phyloP scores from a whole-genome alignment of 1,140 invertebrate genomes.

The Amphibalanus amphitrite region DNA sequence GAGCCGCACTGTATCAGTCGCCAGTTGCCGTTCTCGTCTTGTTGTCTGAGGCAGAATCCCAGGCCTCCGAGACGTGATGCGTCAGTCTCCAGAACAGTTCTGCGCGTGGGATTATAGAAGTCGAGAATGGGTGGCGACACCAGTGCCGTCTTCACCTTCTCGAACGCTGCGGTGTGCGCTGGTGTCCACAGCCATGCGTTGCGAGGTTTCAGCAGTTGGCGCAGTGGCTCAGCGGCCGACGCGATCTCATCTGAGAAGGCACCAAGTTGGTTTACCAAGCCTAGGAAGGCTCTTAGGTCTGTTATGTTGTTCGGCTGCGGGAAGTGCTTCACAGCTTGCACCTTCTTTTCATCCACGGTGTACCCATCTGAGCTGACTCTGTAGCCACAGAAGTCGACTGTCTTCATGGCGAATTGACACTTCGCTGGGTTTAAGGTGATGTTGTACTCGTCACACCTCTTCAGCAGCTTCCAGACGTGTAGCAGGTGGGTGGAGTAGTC shows the following conservation, averaged over 20 bases:
- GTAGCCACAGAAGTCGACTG: background rate
- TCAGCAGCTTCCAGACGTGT: background rate
- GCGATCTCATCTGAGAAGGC: background rate
- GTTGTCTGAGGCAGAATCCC: background rate
- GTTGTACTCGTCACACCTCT: background rate
- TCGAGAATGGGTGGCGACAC: background rate
- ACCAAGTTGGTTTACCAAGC: background rate
- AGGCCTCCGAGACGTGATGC: background rate
- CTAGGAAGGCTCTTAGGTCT: too few species aligned
- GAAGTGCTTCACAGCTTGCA: background rate
- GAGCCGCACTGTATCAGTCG: too few species aligned
- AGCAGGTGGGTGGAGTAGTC: background rate
- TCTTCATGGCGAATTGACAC: background rate
- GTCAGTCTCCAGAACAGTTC: background rate
- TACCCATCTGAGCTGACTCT: background rate
- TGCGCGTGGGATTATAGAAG: background rate
- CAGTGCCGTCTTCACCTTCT: background rate
- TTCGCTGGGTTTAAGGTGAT: background rate
- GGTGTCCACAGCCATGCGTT: background rate
- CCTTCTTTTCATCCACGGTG: background rate
- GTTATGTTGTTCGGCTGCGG: background rate
- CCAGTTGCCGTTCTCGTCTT: background rate
- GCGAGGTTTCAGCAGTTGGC: too few species aligned
- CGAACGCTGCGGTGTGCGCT: background rate
- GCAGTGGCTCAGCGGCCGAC: background rate